These are phyloP conservation scores for Bungarus multicinctus DNA, from an alignment of 2,113 vertebrate species.

Conservation along the genomic window DNA sequence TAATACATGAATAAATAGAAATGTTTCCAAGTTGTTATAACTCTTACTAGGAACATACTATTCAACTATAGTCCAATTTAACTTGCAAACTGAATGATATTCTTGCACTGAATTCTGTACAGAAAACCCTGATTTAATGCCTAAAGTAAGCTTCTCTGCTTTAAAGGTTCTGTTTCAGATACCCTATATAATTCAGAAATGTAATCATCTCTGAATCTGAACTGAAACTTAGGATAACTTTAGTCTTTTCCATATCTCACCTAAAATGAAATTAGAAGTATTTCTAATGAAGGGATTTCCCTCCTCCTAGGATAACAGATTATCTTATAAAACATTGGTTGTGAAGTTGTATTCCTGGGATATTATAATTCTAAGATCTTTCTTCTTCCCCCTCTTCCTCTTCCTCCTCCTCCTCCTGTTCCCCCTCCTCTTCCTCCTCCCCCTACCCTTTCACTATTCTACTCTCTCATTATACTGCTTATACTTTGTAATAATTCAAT, in stretches of 20 bases:
- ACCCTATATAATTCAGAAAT: background rate
- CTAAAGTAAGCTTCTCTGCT: background rate
- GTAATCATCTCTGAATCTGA: background rate
- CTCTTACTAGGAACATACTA: background rate
- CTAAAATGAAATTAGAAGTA: background rate
- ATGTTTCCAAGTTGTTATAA: background rate
- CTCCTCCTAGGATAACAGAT: background rate
- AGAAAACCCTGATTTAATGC: background rate
- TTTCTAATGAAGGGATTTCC: background rate
- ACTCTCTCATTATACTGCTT: background rate
- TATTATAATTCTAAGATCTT: background rate
- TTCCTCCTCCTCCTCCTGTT: rapidly evolving
- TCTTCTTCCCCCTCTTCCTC: background rate
- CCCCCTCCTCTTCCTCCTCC: rapidly evolving
- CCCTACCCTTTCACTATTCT: background rate
- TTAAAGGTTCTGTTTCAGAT: background rate
- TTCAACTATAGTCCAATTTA: background rate
- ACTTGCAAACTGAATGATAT: background rate
- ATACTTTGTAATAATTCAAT: background rate
- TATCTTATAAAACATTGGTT: background rate
- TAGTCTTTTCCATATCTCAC: background rate
- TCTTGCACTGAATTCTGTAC: background rate
- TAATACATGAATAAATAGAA: background rate
- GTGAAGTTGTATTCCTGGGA: background rate
- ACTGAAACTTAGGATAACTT: background rate